phyloP scores from a whole-genome alignment of 1,140 invertebrate genomes.

The Piezodorus guildinii region DNA sequence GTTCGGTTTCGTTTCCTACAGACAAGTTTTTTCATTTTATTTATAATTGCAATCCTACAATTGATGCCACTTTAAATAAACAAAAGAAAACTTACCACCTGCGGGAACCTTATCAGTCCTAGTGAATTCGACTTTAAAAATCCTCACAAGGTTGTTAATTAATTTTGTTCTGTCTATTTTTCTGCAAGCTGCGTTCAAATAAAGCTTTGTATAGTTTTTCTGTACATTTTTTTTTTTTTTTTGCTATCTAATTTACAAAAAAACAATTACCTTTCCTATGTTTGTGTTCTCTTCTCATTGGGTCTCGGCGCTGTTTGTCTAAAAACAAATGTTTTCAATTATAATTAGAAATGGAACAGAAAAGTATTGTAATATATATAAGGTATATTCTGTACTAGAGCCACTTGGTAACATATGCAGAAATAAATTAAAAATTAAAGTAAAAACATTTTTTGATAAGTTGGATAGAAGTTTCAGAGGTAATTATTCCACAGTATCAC shows the following conservation, averaged over 20 bases:
- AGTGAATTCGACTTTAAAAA: slow-evolving; percentile 41
- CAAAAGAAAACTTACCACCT: too few relatives aligned
- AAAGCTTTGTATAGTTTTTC: not conserved
- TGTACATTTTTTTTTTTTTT: not conserved
- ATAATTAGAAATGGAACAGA: not conserved
- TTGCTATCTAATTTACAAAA: not conserved
- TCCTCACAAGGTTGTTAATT: slow-evolving; percentile 67
- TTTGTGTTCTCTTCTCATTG: slow-evolving; percentile 21
- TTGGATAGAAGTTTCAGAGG: too few relatives aligned
- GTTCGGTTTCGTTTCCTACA: not conserved
- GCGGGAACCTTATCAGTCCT: not conserved
- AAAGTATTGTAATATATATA: too few relatives aligned
- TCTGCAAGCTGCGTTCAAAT: slow-evolving; percentile 42
- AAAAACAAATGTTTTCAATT: slow-evolving; percentile 9
- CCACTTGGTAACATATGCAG: too few relatives aligned
- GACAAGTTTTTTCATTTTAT: too few relatives aligned
- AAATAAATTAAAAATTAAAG: too few relatives aligned
- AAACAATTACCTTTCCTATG: slow-evolving; percentile 26
- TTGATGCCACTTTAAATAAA: too few relatives aligned
- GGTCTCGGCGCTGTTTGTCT: slow-evolving; percentile 27
- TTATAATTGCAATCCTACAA: too few relatives aligned
- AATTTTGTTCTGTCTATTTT: slow-evolving; percentile 60
- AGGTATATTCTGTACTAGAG: too few relatives aligned
- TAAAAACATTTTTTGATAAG: too few relatives aligned
- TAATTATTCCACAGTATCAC: too few relatives aligned